Percentiles rank a stretch among this genome's conserved stretches.
phyloP scores from a whole-genome alignment of 92 coral and sea anemone species.

The Isaurus tuberculatus region DNA sequence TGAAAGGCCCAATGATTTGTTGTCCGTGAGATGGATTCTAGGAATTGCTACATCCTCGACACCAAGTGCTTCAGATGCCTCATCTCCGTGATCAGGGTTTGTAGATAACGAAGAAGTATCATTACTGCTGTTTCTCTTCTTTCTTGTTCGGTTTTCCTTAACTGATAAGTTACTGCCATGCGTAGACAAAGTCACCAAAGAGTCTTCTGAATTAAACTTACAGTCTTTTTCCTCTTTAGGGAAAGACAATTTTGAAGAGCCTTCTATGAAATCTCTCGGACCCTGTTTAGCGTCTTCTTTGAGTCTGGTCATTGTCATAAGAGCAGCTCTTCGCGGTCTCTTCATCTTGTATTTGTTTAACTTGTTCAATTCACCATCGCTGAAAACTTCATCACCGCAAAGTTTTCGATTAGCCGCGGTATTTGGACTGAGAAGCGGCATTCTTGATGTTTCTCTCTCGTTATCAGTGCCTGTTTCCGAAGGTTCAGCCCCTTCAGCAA shows the following conservation, averaged over 20 bases:
- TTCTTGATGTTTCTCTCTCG: neutral
- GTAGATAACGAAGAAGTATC: neutral
- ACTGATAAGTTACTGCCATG: neutral
- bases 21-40: neutral
- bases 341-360: slow-evolving; percentile 16
- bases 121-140: neutral
- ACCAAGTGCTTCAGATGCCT: neutral
- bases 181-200: neutral
- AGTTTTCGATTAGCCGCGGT: slow-evolving; percentile 28
- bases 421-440: slow-evolving; percentile 34
- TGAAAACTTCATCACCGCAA: slow-evolving; percentile 21
- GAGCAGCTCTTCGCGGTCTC: slow-evolving; percentile 22
- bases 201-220: neutral
- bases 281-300: neutral
- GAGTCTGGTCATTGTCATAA: neutral
- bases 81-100: neutral
- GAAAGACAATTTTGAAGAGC: neutral
- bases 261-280: neutral
- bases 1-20: neutral
- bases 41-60: neutral
- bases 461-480: slow-evolving; percentile 39
- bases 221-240: neutral
- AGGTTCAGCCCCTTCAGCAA: slow-evolving; percentile 20
- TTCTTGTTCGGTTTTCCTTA: neutral
- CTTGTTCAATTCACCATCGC: slow-evolving; percentile 4